A percentile compares a stretch with the other conserved stretches of the same genome.
phyloP scores from a whole-genome alignment of 2,888 invertebrate species.

The Dryomyza anilis region DNA sequence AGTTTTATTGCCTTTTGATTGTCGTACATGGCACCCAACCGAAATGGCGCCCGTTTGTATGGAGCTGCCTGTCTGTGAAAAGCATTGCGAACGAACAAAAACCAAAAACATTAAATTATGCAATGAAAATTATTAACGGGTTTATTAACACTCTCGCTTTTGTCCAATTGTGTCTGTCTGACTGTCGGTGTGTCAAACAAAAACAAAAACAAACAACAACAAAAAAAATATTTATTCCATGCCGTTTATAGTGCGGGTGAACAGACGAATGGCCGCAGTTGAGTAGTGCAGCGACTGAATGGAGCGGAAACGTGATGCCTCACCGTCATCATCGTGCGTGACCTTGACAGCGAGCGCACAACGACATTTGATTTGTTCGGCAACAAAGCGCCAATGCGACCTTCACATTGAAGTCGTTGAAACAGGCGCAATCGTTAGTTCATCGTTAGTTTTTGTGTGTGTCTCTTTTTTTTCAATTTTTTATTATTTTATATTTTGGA shows the following conservation, averaged over 20 bases:
- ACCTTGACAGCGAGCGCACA: background rate
- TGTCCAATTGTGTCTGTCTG: background rate
- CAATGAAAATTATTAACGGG: slow-evolving; percentile 7
- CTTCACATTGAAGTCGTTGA: slow-evolving; percentile 41
- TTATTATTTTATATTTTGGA: background rate
- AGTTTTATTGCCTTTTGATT: too few species aligned
- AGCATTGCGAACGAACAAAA: background rate
- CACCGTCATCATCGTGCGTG: background rate
- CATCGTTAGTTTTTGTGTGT: too few species aligned
- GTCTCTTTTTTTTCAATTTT: background rate
- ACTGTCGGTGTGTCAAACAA: background rate
- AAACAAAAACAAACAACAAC: too few species aligned
- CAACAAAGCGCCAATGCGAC: slow-evolving; percentile 27
- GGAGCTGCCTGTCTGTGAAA: too few species aligned
- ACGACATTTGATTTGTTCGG: background rate
- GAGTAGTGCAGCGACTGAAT: background rate
- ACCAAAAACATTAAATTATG: slow-evolving; percentile 6
- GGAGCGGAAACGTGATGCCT: slow-evolving; percentile 13
- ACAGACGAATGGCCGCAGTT: slow-evolving; percentile 1
- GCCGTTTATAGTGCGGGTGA: too few species aligned
- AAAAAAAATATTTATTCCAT: too few species aligned
- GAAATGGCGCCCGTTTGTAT: too few species aligned
- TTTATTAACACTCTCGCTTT: background rate
- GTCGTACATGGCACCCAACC: too few species aligned
- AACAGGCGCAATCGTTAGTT: too few species aligned